Evolutionary conservation across 2,113 vertebrate genomes (phyloP), one percentile per base, ranked within the genome.

Genomic region (Sinocyclocheilus grahami): DNA sequence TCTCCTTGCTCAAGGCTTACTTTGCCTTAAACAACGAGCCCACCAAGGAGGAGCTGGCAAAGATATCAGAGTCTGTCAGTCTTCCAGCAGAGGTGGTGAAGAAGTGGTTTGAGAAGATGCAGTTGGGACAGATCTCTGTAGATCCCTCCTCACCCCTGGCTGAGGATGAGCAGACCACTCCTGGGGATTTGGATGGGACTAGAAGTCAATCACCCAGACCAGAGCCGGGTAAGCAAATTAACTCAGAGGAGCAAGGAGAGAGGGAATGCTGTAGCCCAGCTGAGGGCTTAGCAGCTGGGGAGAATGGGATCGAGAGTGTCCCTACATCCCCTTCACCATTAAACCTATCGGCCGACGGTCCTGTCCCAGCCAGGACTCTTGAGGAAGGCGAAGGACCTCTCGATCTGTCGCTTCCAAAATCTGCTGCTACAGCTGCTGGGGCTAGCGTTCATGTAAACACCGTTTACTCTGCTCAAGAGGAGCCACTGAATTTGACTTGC

Each of bases 31-130:
- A 99, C 27, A 97, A 97, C 77, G 96, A 99, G 84, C 98, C 98
- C 1, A 97, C 94, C 67, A 95, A 96, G 81, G 97, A 98, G 11
- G 97, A 99, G 93, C 95, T 99, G 90, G 94, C 95, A 84, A 98
- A 99, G 95, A 99, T 99, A 92, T 97, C 98, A 0, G 97, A 98
- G 90, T 98, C 97, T 0, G 97, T 99, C 90, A 99, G 95, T 91
- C 94, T 99, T 13, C 97, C 98, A 1, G 82, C 96, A 71, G 96
- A 97, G 12, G 96, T 97, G 85, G 98, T 99, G 55, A 97, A 96
- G 92, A 98, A 97, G 92, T 99, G 98, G 97, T 99, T 99, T 94
- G 97, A 97, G 93, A 99, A 99, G 95, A 99, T 99, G 98, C 97
- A 97, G 89, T 95, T 95, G 76, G 97, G 97, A 89, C 97, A 98